Conservation (phyloP, 2,797 vertebrate genomes). For the Pseudochirops corinnae region DNA sequence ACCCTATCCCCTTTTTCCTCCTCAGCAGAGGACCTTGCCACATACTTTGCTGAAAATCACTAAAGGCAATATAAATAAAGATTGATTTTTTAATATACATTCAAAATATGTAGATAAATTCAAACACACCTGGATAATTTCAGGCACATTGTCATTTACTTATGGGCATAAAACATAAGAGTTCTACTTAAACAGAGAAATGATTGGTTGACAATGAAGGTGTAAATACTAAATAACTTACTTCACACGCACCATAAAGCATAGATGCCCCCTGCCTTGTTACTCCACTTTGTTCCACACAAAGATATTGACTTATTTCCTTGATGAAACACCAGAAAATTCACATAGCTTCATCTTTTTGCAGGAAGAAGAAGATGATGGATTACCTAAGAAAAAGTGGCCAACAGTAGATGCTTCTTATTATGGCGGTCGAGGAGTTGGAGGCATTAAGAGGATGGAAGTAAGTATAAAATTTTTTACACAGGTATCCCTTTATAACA, state of each 20-base stretch:
- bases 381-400: constrained; percentile 97
- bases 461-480: constrained; percentile 78
- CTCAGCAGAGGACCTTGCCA: background rate
- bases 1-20: background rate
- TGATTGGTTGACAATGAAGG: background rate
- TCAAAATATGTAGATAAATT: background rate
- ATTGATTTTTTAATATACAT: background rate
- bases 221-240: background rate
- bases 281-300: background rate
- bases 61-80: background rate
- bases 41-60: background rate
- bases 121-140: background rate
- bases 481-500: background rate
- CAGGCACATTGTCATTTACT: background rate
- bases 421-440: constrained; percentile 97
- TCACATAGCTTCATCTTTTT: constrained; percentile 38
- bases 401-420: constrained; percentile 98
- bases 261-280: background rate
- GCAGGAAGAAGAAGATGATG: constrained; percentile 96
- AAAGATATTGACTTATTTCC: background rate
- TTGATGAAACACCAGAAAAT: constrained; percentile 1
- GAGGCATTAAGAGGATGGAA: constrained; percentile 99
- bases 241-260: background rate
- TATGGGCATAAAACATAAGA: background rate
- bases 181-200: background rate